Base-by-base conservation (phyloP, 2,113 vertebrate genomes). In the Henicopernis longicauda region DNA sequence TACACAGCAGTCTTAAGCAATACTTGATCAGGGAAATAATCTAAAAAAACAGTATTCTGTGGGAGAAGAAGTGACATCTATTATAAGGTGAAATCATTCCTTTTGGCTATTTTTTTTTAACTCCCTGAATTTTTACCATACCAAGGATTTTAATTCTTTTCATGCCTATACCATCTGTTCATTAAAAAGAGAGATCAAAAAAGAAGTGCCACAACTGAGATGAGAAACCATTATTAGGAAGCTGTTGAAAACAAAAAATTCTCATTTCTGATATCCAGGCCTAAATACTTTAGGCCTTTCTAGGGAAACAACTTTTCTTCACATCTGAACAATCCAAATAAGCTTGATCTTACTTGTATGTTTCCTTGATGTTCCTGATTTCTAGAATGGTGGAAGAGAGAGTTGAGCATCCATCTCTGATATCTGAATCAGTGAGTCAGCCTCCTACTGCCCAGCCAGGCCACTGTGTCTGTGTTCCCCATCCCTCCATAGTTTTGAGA, bases 401-500 rank as follows among this genome's bases (percentile, higher is more conserved):
- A 52, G 10, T 9, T 55, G 25, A 72, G 29, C 6, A 73, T 38
- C 58, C 32, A 52, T 3, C 32, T 77, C 38, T 42, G 19, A 45
- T 10, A 54, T 2, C 6, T 59, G 54, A 76, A 18, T 29, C 15
- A 1, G 0, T 81, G 2, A 61, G 7, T 5, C n/a, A 62, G 17
- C 6, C 50, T 80, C 42, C 21, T 40, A 20, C n/a, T 71, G 52
- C 22, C 26, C 54, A 85, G 32, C 3, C 21, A 61, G 42, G 13
- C 17, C n/a, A 63, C 1, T 1, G 20, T 4, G 3, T 49, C 29
- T 12, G 0, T 3, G 3, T 16, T 82, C 21, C 11, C 9, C 25
- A 50, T 21, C 11, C 29, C 29, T 42, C 49, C 34, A 22, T 4
- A 21, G 6, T 52, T 61, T 77, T 31, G 16, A 82, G 38, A 77